phyloP scores from a whole-genome alignment of 2,888 invertebrate genomes.

The Drosophila ustulata region DNA sequence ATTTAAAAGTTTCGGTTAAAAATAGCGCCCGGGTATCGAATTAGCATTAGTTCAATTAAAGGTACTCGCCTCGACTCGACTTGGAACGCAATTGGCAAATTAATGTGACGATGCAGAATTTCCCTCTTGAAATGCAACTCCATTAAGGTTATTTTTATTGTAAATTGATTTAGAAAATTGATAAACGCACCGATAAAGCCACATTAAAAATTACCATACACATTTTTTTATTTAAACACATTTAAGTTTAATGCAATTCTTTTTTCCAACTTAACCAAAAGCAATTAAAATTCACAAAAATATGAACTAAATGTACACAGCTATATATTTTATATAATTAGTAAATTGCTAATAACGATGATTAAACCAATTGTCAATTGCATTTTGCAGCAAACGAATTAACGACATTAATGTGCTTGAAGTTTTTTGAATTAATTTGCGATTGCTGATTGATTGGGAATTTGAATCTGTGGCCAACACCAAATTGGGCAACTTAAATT shows the following conservation, averaged over 20 bases:
- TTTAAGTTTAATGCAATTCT: too few relatives aligned
- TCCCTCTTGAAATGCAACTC: not conserved
- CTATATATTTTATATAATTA: not conserved
- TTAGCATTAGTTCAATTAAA: conserved; percentile 47
- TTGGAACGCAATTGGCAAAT: conserved; percentile 2
- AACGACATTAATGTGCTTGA: not conserved
- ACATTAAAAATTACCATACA: too few relatives aligned
- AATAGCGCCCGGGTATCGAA: conserved; percentile 23
- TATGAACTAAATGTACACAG: not conserved
- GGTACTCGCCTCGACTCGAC: conserved; percentile 2
- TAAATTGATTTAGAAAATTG: too few relatives aligned
- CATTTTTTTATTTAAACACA: too few relatives aligned
- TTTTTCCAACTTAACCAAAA: too few relatives aligned
- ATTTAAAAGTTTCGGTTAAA: conserved; percentile 46
- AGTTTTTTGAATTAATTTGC: not conserved
- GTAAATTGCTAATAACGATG: not conserved
- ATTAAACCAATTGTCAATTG: not conserved
- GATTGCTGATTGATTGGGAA: not conserved
- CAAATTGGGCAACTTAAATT: not conserved
- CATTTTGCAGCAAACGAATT: not conserved
- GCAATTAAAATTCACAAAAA: too few relatives aligned
- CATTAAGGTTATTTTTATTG: too few relatives aligned
- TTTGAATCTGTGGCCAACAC: not conserved
- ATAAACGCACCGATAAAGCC: too few relatives aligned
- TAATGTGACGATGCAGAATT: not conserved